These are phyloP conservation scores for Nematostella vectensis DNA, from an alignment of 92 coral and sea anemone genomes.

Conservation along the genomic window DNA sequence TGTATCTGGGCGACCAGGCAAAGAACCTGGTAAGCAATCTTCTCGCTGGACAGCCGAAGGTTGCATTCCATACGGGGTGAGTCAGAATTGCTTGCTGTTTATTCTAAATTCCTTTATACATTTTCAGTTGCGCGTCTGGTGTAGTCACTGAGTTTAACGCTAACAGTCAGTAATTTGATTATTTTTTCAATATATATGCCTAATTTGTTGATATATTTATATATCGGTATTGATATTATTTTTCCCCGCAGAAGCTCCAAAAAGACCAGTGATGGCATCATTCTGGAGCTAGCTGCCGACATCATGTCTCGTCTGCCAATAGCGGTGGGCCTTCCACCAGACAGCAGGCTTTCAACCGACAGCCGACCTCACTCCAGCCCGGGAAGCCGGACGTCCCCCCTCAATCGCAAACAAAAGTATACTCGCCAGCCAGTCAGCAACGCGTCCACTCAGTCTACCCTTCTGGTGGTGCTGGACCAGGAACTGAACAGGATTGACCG, in stretches of 20 bases:
- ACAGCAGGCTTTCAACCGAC: conserved; percentile 17
- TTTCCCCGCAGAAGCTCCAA: conserved; percentile 55
- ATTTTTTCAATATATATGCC: too few species aligned
- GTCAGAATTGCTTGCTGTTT: too few species aligned
- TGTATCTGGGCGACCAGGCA: conserved; percentile 63
- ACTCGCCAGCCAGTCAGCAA: conserved; percentile 21
- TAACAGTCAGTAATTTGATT: too few species aligned
- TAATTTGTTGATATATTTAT: too few species aligned
- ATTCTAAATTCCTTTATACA: too few species aligned
- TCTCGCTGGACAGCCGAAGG: conserved; percentile 48
- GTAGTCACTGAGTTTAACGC: too few species aligned
- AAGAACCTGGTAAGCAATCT: conserved; percentile 53
- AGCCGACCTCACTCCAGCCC: conserved; percentile 16
- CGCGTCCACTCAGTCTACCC: conserved; percentile 44
- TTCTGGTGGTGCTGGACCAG: conserved; percentile 64
- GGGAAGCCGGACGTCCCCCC: conserved; percentile 21
- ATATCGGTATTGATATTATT: too few species aligned
- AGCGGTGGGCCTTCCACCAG: conserved; percentile 22
- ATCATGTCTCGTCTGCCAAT: conserved; percentile 50
- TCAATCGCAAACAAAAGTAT: conserved; percentile 26
- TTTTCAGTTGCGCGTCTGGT: too few species aligned
- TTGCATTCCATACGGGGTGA: conserved; percentile 7
- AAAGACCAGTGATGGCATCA: conserved; percentile 82
- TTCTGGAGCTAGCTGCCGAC: conserved; percentile 67
- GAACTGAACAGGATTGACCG: conserved; percentile 78